A percentile compares a stretch with the other conserved stretches of the same genome.
Conservation (phyloP, 2,797 vertebrate genomes). For the Pitangus sulphuratus region DNA sequence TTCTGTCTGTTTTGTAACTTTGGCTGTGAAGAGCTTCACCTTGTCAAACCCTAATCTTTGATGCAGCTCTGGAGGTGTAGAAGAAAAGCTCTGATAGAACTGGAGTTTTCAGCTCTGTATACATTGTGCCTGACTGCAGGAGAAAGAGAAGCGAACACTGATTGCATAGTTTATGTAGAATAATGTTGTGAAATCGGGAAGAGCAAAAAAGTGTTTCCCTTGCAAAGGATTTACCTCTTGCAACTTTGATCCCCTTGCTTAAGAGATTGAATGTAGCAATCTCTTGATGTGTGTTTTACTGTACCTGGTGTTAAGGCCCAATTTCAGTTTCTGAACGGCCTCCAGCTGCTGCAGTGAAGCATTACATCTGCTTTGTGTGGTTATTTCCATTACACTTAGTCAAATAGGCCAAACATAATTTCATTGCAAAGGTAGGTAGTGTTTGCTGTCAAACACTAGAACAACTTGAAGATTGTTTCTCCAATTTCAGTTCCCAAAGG, state of each 20-base stretch:
- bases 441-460: constrained; percentile 1
- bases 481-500: background rate
- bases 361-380: background rate
- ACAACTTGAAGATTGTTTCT: background rate
- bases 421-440: background rate
- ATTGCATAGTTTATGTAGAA: background rate
- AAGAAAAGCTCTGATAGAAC: background rate
- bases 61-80: background rate
- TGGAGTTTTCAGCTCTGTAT: background rate
- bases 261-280: background rate
- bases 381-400: background rate
- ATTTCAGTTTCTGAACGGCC: background rate
- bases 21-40: background rate
- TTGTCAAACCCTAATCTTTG: background rate
- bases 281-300: background rate
- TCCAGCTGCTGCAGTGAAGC: background rate
- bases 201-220: background rate
- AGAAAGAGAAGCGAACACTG: background rate
- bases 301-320: background rate
- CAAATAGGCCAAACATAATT: background rate
- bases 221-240: background rate
- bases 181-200: background rate
- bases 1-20: background rate
- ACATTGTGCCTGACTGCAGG: background rate
- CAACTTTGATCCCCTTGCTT: background rate